Base-by-base conservation (phyloP, 2,797 vertebrate species). In the Coilia nasus region DNA sequence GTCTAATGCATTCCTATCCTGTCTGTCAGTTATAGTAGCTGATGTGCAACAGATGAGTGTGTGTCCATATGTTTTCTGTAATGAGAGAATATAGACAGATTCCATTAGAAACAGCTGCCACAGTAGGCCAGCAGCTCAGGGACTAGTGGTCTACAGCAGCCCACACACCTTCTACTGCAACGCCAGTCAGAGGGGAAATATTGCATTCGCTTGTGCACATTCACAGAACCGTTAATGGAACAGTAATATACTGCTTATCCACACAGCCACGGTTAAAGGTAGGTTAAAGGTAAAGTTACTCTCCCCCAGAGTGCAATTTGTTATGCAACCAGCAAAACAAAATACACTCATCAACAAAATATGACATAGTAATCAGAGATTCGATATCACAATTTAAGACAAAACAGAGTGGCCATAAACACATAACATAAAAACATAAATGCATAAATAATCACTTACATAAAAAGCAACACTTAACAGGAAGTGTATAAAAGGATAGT, bases 31-130 rank as follows among this genome's bases (percentile, higher is more conserved):
- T 19, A 44, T 94, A 47, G 95, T 95, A 95, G 94, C 94, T 96
- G 95, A 95, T 96, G 94, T 94, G 92, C 95, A 95, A 92, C 94
- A 96, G 95, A 94, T 95, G 94, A 89, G 82, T 87, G 81, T 89
- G 90, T 91, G 91, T 92, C 91, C 94, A 95, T 93, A 91, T 96
- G 95, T 90, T 94, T 94, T 94, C 44, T 31, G 71, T 78, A 78
- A 44, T 78, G 35, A 91, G 91, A 92, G 94, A 93, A 94, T 94
- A 93, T 94, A 94, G 95, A 95, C 92, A 92, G 93, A 92, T 94
- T 94, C 94, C 94, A 95, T 95, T 95, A 95, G 93, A 94, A 93
- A 93, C 94, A 94, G 95, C 71, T 78, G 71, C 71, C 71, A 95
- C 93, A 93, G 93, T 93, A 92, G 94, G 94, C 94, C 94, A 94